Evolutionary conservation across 2,888 invertebrate genomes (phyloP).

Genomic region (Coelinius sp.): DNA sequence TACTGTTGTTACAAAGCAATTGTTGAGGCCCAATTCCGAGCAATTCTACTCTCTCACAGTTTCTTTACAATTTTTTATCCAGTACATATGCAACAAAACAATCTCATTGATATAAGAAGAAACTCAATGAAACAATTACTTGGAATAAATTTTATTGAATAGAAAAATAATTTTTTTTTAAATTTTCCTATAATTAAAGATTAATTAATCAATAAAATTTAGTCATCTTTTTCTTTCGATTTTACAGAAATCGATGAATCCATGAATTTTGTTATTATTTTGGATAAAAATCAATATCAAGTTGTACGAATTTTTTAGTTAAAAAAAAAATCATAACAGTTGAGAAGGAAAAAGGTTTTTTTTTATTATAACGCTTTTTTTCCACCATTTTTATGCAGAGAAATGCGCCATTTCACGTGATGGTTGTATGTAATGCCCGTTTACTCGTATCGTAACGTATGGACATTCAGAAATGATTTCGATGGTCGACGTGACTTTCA

Average conservation of each 20-base stretch:
- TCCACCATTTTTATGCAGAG: not conserved
- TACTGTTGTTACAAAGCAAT: constrained; percentile 12
- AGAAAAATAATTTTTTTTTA: not conserved
- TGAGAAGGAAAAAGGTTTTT: not conserved
- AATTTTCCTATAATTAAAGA: no score
- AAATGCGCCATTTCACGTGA: not conserved
- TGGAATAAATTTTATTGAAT: not conserved
- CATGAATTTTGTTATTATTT: no score
- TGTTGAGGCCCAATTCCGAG: constrained; percentile 4
- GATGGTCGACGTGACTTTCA: constrained; percentile 40
- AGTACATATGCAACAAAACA: constrained; percentile 7
- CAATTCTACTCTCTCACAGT: not conserved
- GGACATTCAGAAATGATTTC: constrained; percentile 35
- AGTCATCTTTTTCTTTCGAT: no score
- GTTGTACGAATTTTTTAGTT: not conserved
- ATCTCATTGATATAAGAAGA: not conserved
- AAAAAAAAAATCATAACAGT: constrained; percentile 1
- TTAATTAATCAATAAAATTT: no score
- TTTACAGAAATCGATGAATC: no score
- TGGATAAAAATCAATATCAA: no score
- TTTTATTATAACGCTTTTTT: not conserved
- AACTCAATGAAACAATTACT: not conserved
- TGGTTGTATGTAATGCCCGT: constrained; percentile 6
- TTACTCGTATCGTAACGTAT: constrained; percentile 42
- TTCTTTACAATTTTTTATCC: not conserved